phyloP scores from a whole-genome alignment of 2,797 vertebrate genomes.

The Fistularia tabacaria region DNA sequence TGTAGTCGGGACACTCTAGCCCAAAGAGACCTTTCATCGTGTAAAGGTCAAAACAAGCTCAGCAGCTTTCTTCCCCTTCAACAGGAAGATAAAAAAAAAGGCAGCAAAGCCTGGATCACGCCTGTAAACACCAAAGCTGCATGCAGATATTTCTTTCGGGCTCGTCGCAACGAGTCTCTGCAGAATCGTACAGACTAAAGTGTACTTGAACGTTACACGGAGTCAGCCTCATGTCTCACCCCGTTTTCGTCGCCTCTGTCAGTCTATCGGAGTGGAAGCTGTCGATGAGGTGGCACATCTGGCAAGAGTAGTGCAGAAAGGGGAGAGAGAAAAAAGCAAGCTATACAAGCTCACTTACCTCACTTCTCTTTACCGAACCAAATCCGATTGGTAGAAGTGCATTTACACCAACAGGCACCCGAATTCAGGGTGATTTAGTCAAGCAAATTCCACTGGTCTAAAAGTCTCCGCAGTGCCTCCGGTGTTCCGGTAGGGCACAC shows the following conservation, averaged over 20 bases:
- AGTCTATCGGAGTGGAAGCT: conserved; percentile 25
- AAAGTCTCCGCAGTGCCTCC: conserved; percentile 65
- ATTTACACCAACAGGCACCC: too few species aligned
- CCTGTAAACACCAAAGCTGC: background rate
- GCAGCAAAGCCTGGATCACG: conserved; percentile 1
- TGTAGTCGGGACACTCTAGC: background rate
- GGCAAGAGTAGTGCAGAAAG: conserved; percentile 16
- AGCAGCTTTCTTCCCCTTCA: too few species aligned
- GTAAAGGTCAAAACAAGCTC: too few species aligned
- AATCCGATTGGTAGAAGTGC: background rate
- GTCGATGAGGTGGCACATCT: conserved; percentile 75
- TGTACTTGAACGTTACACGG: background rate
- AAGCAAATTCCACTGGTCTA: conserved; percentile 51
- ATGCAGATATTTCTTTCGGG: too few species aligned
- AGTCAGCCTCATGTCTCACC: too few species aligned
- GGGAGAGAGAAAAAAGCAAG: background rate
- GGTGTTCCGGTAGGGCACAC: conserved; percentile 42
- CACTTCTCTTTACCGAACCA: background rate
- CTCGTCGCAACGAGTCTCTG: background rate
- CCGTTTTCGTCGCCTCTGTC: background rate
- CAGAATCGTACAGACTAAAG: background rate
- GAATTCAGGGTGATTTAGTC: background rate
- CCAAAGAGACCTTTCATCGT: conserved; percentile 6
- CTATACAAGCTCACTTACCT: conserved; percentile 13
- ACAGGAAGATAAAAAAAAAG: too few species aligned